A percentile compares a stretch with the other conserved stretches of the same genome.
phyloP scores from a whole-genome alignment of 2,113 vertebrate genomes.

The Piaya cayana region DNA sequence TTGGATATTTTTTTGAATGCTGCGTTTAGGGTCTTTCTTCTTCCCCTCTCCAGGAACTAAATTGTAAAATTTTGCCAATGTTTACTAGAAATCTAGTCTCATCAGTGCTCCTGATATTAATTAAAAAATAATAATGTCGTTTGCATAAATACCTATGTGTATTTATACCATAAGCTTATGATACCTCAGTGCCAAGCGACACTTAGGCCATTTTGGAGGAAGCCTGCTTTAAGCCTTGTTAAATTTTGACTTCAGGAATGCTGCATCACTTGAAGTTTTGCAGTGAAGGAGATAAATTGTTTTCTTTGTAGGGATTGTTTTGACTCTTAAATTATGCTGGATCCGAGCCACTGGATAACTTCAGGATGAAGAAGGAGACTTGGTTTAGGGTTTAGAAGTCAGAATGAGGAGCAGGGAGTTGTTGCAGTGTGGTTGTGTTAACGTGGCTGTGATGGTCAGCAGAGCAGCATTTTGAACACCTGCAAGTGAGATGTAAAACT shows the following conservation, averaged over 20 bases:
- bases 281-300: background rate
- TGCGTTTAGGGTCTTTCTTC: background rate
- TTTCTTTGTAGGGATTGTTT: background rate
- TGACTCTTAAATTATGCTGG: background rate
- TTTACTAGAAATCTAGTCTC: background rate
- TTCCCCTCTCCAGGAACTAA: background rate
- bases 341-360: background rate
- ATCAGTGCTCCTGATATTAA: background rate
- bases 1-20: background rate
- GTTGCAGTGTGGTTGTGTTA: background rate
- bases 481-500: background rate
- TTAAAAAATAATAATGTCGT: background rate
- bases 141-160: background rate
- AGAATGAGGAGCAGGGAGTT: background rate
- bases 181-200: background rate
- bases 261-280: background rate
- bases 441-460: background rate
- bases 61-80: background rate
- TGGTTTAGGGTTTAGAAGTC: background rate
- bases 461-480: background rate
- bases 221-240: background rate
- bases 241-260: background rate
- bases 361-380: background rate
- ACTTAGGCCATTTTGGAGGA: background rate
- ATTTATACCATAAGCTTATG: background rate